These are phyloP conservation scores for Chamaetylas fuelleborni DNA, from an alignment of 2,113 vertebrate genomes.

Conservation along the genomic window DNA sequence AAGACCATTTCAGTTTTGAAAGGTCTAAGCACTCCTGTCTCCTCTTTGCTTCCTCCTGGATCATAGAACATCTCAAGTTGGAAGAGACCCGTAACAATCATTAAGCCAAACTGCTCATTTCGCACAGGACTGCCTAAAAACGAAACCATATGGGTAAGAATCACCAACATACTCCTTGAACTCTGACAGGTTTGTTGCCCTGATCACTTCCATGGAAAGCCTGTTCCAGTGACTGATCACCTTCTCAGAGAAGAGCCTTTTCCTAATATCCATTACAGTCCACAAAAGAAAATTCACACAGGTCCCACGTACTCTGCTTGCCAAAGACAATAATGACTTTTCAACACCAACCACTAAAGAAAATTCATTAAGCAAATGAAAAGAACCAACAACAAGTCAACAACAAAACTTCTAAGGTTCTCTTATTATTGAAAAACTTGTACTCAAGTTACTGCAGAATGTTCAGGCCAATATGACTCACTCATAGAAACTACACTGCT, in stretches of 20 bases:
- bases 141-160: not conserved
- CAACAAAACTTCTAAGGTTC: not conserved
- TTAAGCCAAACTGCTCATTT: not conserved
- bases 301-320: not conserved
- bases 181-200: not conserved
- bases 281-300: not conserved
- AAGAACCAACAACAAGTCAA: not conserved
- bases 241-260: not conserved
- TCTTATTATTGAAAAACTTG: not conserved
- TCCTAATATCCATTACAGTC: not conserved
- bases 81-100: not conserved
- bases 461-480: constrained; percentile 33
- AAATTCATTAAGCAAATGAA: not conserved
- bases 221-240: not conserved
- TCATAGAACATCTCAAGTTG: not conserved
- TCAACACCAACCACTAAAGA: not conserved
- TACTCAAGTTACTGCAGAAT: not conserved
- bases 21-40: not conserved
- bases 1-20: not conserved
- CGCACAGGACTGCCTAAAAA: not conserved
- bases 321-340: not conserved
- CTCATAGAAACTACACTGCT: constrained; percentile 12
- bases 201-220: not conserved
- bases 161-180: not conserved
- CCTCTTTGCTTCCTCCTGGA: not conserved